These are phyloP conservation scores for Cydia splendana DNA, from an alignment of 1,140 invertebrate genomes.

Conservation along the genomic window DNA sequence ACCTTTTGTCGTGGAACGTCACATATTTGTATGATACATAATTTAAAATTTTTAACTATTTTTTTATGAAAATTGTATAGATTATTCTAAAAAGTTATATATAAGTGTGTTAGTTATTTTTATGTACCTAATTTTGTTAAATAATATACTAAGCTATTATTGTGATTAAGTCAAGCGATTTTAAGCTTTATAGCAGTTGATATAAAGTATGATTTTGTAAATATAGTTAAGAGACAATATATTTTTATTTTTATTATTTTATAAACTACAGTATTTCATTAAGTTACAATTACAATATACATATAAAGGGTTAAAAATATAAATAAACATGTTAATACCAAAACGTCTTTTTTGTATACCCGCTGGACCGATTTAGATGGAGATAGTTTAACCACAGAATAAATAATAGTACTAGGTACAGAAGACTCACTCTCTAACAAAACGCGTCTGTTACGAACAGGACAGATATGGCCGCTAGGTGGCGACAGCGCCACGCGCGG, in stretches of 20 bases:
- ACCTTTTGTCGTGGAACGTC: too few relatives aligned
- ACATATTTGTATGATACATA: too few relatives aligned
- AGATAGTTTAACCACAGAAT: too few relatives aligned
- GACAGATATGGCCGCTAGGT: too few relatives aligned
- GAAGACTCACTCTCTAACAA: too few relatives aligned
- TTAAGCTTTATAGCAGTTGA: background rate
- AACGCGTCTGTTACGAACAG: too few relatives aligned
- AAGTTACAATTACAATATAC: background rate
- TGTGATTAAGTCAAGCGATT: background rate
- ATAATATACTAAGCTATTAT: background rate
- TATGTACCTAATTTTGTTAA: background rate
- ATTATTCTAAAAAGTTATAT: background rate
- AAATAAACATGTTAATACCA: background rate
- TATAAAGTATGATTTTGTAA: background rate
- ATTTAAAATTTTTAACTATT: background rate
- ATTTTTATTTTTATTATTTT: background rate
- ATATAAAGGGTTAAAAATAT: background rate
- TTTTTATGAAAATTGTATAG: background rate
- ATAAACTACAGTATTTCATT: constrained; percentile 5
- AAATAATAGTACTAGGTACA: too few relatives aligned
- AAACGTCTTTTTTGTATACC: background rate
- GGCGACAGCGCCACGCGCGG: too few relatives aligned
- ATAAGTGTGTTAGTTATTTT: background rate
- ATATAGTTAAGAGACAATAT: background rate
- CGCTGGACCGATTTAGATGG: too few relatives aligned